Evolutionary conservation across 2,888 invertebrate genomes (phyloP), one percentile per base, ranked within the genome.

Genomic region (Oligia strigilis): DNA sequence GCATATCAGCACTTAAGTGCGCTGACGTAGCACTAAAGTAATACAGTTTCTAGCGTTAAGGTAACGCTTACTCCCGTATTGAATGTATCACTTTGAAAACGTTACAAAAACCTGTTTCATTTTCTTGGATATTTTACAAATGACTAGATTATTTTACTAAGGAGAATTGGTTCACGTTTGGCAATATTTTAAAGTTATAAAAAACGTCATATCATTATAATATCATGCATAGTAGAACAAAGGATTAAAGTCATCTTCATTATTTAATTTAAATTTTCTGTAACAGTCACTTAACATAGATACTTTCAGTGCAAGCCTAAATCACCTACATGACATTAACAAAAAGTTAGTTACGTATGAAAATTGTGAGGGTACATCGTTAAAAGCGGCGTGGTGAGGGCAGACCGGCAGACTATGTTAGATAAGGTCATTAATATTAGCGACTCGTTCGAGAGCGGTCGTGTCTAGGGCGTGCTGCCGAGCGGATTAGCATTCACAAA

Each of bases 341-440:
- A 74, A 72, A 86, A 84, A 82, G 58, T 78, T 72, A 66, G 74
- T 52, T 69, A 75, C 65, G 36, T 72, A 62, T 81, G 62, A 66
- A 82, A 40, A 60, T 71, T 69, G 40, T 65, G 83, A 49, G 71
- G 72, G 86, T 83, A 86, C 58, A 65, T 86, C 78, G 79, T 78
- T 67, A 86, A 36, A 62, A 43, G 36, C 36, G 17, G 52, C 14
- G 67, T 36, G 58, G 77, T 19, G 74, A 55, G 72, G 75, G 60
- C 43, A 62, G 70, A 75, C 60, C 66, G 75, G 60, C 43, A 62
- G 70, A 75, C 60, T 69, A 69, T 46, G 74, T 75, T 65, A 84
- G 66, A 78, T 81, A 71, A 75, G 43, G 81, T 77, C 75, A 88
- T 88, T 89, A 88, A 89, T 85, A 89, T 88, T 88, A 78, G 71